Conservation (phyloP, 2,113 vertebrate species). For the Pelmatolapia mariae region DNA sequence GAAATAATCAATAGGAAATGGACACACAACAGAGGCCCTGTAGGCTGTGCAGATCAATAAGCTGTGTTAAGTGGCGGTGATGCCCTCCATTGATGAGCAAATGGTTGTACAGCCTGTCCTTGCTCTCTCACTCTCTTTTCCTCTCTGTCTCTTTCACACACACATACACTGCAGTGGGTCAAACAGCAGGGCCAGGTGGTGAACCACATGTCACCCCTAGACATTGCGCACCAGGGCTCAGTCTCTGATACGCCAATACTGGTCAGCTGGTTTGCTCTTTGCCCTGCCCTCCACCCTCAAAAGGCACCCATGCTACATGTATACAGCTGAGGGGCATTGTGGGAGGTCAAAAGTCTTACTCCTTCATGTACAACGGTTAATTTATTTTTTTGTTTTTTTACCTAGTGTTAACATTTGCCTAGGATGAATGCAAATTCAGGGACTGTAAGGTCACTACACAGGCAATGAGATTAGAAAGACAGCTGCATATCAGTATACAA, state of each 20-base stretch:
- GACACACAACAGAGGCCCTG: conserved; percentile 73
- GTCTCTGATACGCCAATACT: conserved; percentile 41
- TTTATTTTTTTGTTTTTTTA: neutral
- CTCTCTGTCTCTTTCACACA: neutral
- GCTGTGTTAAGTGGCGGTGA: conserved; percentile 77
- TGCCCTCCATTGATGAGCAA: conserved; percentile 75
- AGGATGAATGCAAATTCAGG: neutral
- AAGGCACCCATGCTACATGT: conserved; percentile 19
- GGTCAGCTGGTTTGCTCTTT: conserved; percentile 64
- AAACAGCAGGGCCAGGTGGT: conserved; percentile 68
- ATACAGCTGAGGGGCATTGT: conserved; percentile 47
- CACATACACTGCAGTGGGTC: conserved; percentile 49
- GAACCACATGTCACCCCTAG: conserved; percentile 70
- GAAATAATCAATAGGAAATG: conserved; percentile 80
- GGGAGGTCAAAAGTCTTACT: conserved; percentile 59
- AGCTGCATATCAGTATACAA: neutral
- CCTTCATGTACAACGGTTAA: conserved; percentile 50
- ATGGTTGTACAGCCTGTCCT: conserved; percentile 67
- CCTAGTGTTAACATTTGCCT: neutral
- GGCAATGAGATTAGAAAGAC: neutral
- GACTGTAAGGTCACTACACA: neutral
- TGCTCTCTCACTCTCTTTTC: conserved; percentile 12
- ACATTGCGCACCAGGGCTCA: conserved; percentile 51
- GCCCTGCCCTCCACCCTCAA: conserved; percentile 51
- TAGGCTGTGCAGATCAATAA: conserved; percentile 72